Conservation (phyloP, 2,113 vertebrate species). For the Anhinga anhinga region DNA sequence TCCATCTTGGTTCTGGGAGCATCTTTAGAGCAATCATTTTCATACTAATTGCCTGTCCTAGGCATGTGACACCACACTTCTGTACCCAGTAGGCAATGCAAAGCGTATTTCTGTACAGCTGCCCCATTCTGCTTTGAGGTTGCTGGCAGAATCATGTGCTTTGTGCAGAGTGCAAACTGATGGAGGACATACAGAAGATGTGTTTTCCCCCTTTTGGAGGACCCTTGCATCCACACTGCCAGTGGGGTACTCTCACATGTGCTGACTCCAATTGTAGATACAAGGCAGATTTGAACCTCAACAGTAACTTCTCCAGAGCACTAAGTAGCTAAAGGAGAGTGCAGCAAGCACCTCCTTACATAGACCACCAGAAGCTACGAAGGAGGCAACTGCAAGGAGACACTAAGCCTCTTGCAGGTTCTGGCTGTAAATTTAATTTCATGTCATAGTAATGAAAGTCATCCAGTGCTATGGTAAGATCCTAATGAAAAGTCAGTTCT, state of each 20-base stretch:
- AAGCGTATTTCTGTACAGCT: neutral
- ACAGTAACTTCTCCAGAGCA: neutral
- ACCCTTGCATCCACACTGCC: neutral
- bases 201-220: neutral
- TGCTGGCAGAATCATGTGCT: neutral
- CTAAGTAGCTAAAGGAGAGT: neutral
- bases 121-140: neutral
- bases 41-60: neutral
- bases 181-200: neutral
- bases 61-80: neutral
- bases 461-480: neutral
- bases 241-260: neutral
- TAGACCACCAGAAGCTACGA: neutral
- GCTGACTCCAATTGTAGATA: neutral
- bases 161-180: neutral
- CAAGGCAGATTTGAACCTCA: neutral
- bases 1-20: neutral
- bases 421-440: neutral
- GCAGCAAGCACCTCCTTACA: neutral
- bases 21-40: neutral
- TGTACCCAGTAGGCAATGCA: neutral
- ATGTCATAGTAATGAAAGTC: neutral
- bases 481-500: neutral
- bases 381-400: neutral
- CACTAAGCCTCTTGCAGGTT: neutral